A percentile compares a stretch with the other conserved stretches of the same genome.
These are phyloP conservation scores for Platalea minor DNA, from an alignment of 2,797 vertebrate species.

Conservation along the genomic window DNA sequence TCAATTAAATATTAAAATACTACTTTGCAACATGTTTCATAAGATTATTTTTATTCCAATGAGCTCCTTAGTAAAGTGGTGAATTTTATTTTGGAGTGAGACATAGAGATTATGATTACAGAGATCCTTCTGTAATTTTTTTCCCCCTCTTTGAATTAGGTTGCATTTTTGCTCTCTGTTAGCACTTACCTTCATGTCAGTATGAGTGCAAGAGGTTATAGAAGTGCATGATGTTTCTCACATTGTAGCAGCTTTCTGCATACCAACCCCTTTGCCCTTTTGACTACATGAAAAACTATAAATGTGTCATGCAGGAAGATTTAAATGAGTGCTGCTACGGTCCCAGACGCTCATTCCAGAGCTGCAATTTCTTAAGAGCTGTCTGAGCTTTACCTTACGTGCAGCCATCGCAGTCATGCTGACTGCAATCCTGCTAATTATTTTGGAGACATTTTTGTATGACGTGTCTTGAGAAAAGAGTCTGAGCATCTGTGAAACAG, in stretches of 20 bases:
- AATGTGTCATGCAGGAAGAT: slow-evolving; percentile 34
- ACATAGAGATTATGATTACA: not conserved
- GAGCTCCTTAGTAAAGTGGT: not conserved
- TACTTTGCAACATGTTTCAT: not conserved
- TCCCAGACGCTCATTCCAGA: slow-evolving; percentile 33
- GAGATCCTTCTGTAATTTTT: not conserved
- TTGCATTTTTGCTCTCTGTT: not conserved
- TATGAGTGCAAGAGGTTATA: slow-evolving; percentile 6
- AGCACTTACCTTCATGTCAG: not conserved
- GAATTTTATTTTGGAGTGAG: not conserved
- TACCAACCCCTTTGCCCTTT: slow-evolving; percentile 28
- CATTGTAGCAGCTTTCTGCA: slow-evolving; percentile 36
- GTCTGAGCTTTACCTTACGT: slow-evolving; percentile 24
- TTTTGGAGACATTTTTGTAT: slow-evolving; percentile 33
- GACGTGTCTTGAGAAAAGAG: slow-evolving; percentile 18
- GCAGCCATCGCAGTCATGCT: not conserved
- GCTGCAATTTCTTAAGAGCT: not conserved
- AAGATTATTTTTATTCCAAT: not conserved
- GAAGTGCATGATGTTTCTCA: slow-evolving; percentile 25
- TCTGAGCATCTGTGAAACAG: slow-evolving; percentile 47
- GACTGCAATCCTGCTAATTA: slow-evolving; percentile 14
- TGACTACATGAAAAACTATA: slow-evolving; percentile 17
- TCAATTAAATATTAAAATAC: not conserved
- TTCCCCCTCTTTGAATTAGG: not conserved
- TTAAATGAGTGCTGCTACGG: slow-evolving; percentile 21